Evolutionary conservation across 2,113 vertebrate species (phyloP).

Genomic region (Paralichthys olivaceus): DNA sequence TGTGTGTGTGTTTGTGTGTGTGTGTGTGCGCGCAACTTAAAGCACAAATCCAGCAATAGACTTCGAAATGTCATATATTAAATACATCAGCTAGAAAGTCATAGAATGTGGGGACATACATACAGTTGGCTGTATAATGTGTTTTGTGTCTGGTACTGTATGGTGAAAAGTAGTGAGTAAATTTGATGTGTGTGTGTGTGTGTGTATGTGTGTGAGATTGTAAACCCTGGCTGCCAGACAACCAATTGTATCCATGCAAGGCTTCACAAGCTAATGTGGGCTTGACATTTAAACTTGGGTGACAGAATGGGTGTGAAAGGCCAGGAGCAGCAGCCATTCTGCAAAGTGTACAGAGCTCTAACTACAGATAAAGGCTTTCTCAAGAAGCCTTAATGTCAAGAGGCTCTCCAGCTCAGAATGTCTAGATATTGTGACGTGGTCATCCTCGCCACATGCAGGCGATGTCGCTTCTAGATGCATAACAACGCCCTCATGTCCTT

Average conservation of each 20-base stretch:
- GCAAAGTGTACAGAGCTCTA: conserved; percentile 58
- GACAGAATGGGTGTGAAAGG: conserved; percentile 74
- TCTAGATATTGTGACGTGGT: conserved; percentile 9
- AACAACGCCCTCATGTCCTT: not conserved
- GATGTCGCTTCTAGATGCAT: not conserved
- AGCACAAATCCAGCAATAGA: not conserved
- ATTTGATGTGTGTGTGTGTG: not conserved
- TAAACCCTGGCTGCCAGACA: conserved; percentile 28
- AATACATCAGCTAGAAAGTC: not conserved
- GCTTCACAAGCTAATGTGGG: conserved; percentile 63
- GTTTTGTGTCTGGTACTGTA: conserved; percentile 8
- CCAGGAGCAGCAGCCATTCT: conserved; percentile 58
- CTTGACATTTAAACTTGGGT: conserved; percentile 76
- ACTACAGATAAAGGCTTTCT: conserved; percentile 64
- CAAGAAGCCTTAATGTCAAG: conserved; percentile 71
- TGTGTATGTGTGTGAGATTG: conserved; percentile 3
- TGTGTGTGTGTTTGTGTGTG: conserved; percentile 7
- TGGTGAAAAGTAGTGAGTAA: not conserved
- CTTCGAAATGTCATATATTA: not conserved
- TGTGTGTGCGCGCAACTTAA: not conserved
- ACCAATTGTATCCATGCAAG: conserved; percentile 50
- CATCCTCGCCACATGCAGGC: conserved; percentile 1
- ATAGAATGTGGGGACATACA: not conserved
- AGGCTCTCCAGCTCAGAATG: conserved; percentile 46
- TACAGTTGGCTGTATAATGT: not conserved